These are phyloP conservation scores for Hypotaenidia philippensis DNA, from an alignment of 2,797 vertebrate species.

Conservation along the genomic window DNA sequence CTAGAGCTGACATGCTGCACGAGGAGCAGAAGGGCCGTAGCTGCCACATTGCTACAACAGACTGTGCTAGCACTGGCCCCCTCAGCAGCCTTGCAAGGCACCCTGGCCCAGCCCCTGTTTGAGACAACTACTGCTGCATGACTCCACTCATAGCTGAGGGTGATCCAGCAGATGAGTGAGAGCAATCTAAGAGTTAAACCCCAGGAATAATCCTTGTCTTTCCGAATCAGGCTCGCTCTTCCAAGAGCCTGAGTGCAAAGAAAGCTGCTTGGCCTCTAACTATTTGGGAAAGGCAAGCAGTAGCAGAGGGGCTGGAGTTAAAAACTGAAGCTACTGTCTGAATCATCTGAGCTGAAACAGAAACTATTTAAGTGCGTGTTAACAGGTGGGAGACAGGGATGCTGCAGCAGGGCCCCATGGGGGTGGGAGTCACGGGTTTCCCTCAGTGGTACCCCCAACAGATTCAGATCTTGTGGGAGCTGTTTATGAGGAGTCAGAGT, in stretches of 20 bases:
- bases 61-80: background rate
- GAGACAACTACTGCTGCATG: accelerated
- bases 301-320: background rate
- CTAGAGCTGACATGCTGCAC: background rate
- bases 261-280: background rate
- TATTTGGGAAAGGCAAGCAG: background rate
- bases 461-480: background rate
- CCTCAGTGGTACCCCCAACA: background rate
- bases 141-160: background rate
- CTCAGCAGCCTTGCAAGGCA: background rate
- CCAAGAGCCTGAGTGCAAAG: background rate
- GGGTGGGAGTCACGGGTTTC: accelerated
- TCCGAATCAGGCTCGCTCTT: background rate
- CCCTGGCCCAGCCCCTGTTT: background rate
- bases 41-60: background rate
- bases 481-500: background rate
- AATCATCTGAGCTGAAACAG: background rate
- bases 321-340: background rate
- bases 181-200: background rate
- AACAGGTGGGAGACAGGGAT: accelerated
- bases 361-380: background rate
- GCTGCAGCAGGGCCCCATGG: background rate
- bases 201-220: background rate
- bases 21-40: background rate
- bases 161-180: background rate